Base-by-base conservation (phyloP, 2,113 vertebrate species). In the Coreoperca whiteheadi region DNA sequence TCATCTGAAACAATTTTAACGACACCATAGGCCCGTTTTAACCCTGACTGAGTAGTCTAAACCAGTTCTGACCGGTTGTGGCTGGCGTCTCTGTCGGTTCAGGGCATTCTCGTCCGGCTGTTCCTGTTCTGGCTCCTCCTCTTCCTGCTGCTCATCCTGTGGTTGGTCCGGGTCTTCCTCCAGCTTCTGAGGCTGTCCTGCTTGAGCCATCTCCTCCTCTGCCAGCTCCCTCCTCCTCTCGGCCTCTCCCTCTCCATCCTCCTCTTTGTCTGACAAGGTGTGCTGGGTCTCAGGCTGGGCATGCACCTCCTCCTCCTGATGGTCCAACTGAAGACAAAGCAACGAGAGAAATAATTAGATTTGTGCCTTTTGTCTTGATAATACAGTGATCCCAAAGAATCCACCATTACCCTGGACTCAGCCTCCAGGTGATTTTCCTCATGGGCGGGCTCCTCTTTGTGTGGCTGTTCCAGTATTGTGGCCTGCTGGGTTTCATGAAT, bases 141-240 rank as follows among this genome's bases (percentile, higher is more conserved):
- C 96, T 1, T 95, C 95, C 3, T 89, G 91, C 93, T 95, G 15
- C 92, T 92, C 79, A 2, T 91, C 25, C 82, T 77, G 93, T 0
- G 74, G 81, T 65, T 94, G 94, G 74, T 95, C 95, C 1, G 89
- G 90, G 46, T 97, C 96, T 53, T 96, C 94, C 83, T 95, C 94
- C 79, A 94, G 89, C 81, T 96, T 97, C 4, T 97, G 96, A 0
- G 86, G 94, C 10, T 97, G 96, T 23, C 97, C 97, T 0, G 97
- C 97, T 78, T 98, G 97, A 46, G 96, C 97, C 70, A 98, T 95
- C 63, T 74, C 96, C 80, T 98, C 96, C 76, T 97, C 97, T 0
- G 96, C 97, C 93, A 97, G 97, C 92, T 98, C 97, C 95, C 96
- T 97, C 25, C 94, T 96, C 81, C 96, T 95, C 90, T 98, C 96